Evolutionary conservation across 1,140 invertebrate genomes (phyloP), one percentile per base, ranked within the genome.

Genomic region (Pararge aegeria): DNA sequence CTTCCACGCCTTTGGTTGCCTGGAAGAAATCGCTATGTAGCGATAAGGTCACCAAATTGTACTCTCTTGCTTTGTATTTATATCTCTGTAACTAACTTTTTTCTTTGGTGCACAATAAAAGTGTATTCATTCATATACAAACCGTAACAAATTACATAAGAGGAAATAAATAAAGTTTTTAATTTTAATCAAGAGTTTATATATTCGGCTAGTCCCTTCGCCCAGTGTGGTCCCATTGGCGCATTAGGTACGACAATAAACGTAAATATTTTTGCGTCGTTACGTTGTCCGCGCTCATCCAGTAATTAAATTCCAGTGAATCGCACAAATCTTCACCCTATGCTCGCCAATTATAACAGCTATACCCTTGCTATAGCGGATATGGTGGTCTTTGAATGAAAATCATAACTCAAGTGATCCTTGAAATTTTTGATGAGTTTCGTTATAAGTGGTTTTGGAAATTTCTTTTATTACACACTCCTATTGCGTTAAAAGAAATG

Each of bases 211-310:
- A 20, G 19, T 46, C 42, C 42, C 42, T 46, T 42, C 52, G 52
- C 40, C 55, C 61, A 58, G 56, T 76, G 81, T 63, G 81, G 75
- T 78, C 70, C 73, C 74, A 78, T 78, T 63, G 64, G 70, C 68
- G 67, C 75, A 78, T 84, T 82, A 80, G 75, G 59, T 46, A 46
- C 61, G 68, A 80, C 83, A 80, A 83, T 85, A 87, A 83, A 80
- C 80, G 83, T 84, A 83, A 83, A 83, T 85, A 87, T 87, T 83
- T 87, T 87, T 82, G 80, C 80, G 68, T 73, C 79, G 78, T 83
- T 83, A 78, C 63, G 65, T 64, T 72, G 68, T 59, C 76, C 72
- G 74, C 68, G 73, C 68, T 71, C 64, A 59, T 67, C 64, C 63
- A 73, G 77, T 87, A 87, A 87, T 87, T 87, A 87, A 87, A 87